A percentile compares a stretch with the other conserved stretches of the same genome.
Conservation (phyloP, 2,888 invertebrate genomes). For the Tenodera sinensis region DNA sequence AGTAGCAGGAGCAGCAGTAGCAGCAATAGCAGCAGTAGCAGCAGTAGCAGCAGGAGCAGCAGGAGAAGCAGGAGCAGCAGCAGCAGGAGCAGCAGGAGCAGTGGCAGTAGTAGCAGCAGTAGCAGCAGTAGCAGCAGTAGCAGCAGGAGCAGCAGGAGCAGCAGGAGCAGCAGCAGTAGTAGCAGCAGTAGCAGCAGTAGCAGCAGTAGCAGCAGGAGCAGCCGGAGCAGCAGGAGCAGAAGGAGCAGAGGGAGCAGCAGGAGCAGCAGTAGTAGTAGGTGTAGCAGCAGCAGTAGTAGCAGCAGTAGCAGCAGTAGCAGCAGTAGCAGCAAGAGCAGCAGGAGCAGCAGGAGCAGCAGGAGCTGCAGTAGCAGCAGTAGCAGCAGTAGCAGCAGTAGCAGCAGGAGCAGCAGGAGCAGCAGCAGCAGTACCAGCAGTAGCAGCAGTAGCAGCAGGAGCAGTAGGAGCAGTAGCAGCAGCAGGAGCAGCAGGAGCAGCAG, state of each 20-base stretch:
- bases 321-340: not conserved
- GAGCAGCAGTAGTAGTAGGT: no score
- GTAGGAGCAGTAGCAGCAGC: no score
- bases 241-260: no score
- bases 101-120: constrained; percentile 32
- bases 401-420: not conserved
- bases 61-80: constrained; percentile 21
- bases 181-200: not conserved
- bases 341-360: constrained; percentile 20
- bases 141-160: constrained; percentile 22
- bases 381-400: not conserved
- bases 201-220: not conserved
- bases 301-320: not conserved
- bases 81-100: constrained; percentile 28
- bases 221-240: no score
- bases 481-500: no score
- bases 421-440: not conserved
- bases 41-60: constrained; percentile 18
- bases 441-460: no score
- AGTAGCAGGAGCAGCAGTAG: constrained; percentile 13
- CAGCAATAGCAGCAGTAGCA: constrained; percentile 6
- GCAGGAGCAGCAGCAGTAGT: constrained; percentile 33
- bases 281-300: no score
- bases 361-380: no score
- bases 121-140: not conserved